Conservation (phyloP, 2,888 invertebrate genomes). For the Agrotis exclamationis region DNA sequence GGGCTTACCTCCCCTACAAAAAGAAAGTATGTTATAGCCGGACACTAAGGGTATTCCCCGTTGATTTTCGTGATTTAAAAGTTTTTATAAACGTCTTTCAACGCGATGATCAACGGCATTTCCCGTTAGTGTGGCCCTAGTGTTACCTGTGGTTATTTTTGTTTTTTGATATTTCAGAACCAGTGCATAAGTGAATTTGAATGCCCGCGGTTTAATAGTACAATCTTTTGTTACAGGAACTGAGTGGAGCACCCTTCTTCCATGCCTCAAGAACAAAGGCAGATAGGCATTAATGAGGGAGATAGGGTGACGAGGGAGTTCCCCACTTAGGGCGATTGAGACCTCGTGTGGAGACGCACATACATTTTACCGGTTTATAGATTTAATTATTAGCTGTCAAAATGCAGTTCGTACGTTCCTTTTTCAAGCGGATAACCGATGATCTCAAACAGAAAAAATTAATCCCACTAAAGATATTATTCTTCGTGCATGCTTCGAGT, state of each 20-base stretch:
- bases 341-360: conserved; percentile 26
- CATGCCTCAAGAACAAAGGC: conserved; percentile 82
- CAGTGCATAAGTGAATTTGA: no score
- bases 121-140: no score
- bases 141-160: no score
- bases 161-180: no score
- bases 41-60: no score
- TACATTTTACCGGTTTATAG: conserved; percentile 25
- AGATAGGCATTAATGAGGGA: conserved; percentile 75
- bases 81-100: no score
- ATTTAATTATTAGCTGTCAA: conserved; percentile 70
- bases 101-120: no score
- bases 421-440: conserved; percentile 92
- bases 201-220: neutral
- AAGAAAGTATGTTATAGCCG: no score
- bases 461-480: conserved; percentile 94
- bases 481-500: conserved; percentile 95
- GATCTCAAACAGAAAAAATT: conserved; percentile 94
- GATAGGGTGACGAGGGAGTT: conserved; percentile 79
- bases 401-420: conserved; percentile 92
- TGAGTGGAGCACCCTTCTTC: conserved; percentile 71
- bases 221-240: conserved; percentile 75
- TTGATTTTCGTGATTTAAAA: no score
- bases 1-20: no score
- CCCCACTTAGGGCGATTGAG: conserved; percentile 75